Conservation (phyloP, 2,797 vertebrate species). For the Poliocrania exsul region DNA sequence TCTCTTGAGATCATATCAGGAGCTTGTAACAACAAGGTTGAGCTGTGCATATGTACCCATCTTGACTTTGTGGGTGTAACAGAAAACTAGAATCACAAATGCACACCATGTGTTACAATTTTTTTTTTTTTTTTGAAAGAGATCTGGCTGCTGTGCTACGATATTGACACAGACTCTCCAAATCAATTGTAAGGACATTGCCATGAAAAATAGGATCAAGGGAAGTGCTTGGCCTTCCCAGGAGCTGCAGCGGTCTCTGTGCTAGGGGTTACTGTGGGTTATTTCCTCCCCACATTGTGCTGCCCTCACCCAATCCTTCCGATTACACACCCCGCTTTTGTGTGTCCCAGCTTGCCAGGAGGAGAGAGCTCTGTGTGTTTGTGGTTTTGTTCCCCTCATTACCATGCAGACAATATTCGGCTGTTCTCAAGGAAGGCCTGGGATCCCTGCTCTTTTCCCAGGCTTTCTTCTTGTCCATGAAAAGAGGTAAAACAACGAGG, state of each 20-base stretch:
- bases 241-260: background rate
- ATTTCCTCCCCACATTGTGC: background rate
- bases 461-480: constrained; percentile 70
- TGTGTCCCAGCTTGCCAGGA: background rate
- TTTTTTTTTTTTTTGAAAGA: background rate
- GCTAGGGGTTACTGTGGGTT: background rate
- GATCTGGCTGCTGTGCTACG: background rate
- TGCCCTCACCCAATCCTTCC: background rate
- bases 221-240: background rate
- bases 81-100: background rate
- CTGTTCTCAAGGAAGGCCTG: constrained; percentile 71
- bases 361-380: background rate
- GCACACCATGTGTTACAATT: background rate
- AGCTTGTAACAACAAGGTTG: background rate
- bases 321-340: background rate
- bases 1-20: background rate
- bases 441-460: constrained; percentile 75
- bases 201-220: background rate
- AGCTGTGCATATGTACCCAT: background rate
- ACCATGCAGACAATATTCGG: constrained; percentile 60
- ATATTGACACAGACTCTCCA: background rate
- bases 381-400: constrained; percentile 59
- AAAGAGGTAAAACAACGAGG: constrained; percentile 68
- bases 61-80: background rate
- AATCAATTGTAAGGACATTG: background rate